These are phyloP conservation scores for Gymnocheta viridis DNA, from an alignment of 2,888 invertebrate genomes.

Conservation along the genomic window DNA sequence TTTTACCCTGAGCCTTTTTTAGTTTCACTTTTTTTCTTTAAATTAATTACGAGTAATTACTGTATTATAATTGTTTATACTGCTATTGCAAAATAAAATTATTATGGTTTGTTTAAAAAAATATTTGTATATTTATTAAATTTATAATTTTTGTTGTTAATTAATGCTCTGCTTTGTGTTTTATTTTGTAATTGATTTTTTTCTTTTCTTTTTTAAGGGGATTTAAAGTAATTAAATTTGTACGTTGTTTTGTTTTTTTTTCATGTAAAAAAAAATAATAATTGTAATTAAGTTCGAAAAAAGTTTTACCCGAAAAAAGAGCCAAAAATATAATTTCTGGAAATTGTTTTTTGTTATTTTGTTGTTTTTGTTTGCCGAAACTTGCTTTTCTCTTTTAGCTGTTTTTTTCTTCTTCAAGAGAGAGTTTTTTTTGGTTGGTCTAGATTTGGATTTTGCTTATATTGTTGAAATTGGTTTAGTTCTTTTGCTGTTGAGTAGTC, in stretches of 20 bases:
- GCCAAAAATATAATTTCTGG: conserved; percentile 68
- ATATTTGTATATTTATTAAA: conserved; percentile 53
- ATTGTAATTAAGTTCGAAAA: conserved; percentile 53
- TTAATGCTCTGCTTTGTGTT: conserved; percentile 52
- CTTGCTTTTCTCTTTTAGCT: conserved; percentile 66
- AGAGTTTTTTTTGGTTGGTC: conserved; percentile 51
- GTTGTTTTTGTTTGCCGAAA: conserved; percentile 72
- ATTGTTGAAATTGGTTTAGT: conserved; percentile 53
- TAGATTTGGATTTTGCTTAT: conserved; percentile 58
- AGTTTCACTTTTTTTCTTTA: conserved; percentile 69
- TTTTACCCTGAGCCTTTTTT: conserved; percentile 82
- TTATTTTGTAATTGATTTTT: conserved; percentile 29
- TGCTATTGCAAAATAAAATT: conserved; percentile 69
- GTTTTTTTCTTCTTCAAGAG: conserved; percentile 63
- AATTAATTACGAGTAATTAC: conserved; percentile 51
- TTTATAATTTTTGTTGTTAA: conserved; percentile 44
- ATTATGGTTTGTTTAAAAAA: conserved; percentile 63
- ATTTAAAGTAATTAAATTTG: conserved; percentile 70
- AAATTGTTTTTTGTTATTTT: conserved; percentile 48
- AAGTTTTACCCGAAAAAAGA: conserved; percentile 61
- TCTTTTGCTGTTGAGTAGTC: conserved; percentile 61
- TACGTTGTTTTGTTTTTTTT: conserved; percentile 64
- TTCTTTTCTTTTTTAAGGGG: conserved; percentile 41
- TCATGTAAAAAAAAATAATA: conserved; percentile 43
- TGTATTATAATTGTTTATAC: conserved; percentile 61